phyloP scores from a whole-genome alignment of 1,140 invertebrate species.

The Phymorhynchus buccinoides region DNA sequence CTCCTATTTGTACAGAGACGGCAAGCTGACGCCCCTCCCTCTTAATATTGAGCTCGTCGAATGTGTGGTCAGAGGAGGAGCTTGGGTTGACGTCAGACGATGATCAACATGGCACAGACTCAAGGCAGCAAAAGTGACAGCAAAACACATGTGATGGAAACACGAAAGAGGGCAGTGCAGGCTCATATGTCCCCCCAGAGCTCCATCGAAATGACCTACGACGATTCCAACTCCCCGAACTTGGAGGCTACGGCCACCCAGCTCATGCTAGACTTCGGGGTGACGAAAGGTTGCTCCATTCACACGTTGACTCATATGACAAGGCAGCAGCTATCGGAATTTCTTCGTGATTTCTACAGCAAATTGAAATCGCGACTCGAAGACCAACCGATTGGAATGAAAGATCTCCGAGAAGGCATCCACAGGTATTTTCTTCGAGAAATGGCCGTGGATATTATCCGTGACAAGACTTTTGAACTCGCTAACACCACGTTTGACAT shows the following conservation, averaged over 20 bases:
- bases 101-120: conserved; percentile 56
- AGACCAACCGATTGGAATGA: conserved; percentile 45
- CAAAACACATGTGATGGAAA: conserved; percentile 48
- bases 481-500: conserved; percentile 63
- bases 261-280: conserved; percentile 52
- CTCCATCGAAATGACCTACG: conserved; percentile 48
- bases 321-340: conserved; percentile 56
- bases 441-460: conserved; percentile 60
- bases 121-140: conserved; percentile 43
- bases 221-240: conserved; percentile 41
- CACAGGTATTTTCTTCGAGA: conserved; percentile 64
- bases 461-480: conserved; percentile 57
- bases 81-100: conserved; percentile 59
- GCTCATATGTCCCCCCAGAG: conserved; percentile 46
- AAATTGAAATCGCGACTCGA: conserved; percentile 54
- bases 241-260: conserved; percentile 53
- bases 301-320: conserved; percentile 55
- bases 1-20: background rate
- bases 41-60: conserved; percentile 19
- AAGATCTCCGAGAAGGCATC: conserved; percentile 57
- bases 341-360: conserved; percentile 63
- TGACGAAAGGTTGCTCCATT: conserved; percentile 57
- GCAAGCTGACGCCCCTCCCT: conserved; percentile 18
- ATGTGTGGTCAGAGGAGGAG: conserved; percentile 33
- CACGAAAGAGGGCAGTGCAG: conserved; percentile 43